Conservation (phyloP, 2,113 vertebrate species). For the Sylvietta virens region DNA sequence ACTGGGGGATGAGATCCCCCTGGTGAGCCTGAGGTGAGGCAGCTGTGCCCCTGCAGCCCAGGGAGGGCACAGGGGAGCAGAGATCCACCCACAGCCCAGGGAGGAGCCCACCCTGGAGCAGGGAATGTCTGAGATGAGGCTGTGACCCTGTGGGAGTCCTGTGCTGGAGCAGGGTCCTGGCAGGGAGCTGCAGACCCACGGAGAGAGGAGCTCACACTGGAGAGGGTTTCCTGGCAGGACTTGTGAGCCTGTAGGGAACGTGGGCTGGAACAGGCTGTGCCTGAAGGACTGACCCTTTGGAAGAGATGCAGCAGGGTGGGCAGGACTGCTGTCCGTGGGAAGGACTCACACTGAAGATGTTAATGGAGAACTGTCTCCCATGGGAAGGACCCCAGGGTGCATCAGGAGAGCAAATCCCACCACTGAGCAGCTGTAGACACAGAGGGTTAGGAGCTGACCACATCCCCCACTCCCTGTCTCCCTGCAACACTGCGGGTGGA, state of each 20-base stretch:
- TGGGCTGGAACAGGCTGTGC: background rate
- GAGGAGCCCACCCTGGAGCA: rapidly evolving
- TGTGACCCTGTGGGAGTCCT: background rate
- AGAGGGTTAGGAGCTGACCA: too few species aligned
- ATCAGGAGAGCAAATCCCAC: background rate
- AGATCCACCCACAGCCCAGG: background rate
- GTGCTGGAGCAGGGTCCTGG: background rate
- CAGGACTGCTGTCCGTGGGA: background rate
- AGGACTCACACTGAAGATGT: background rate
- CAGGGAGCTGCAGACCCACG: background rate
- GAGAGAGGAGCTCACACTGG: background rate
- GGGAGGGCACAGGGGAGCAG: background rate
- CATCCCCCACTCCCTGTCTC: too few species aligned
- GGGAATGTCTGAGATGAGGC: background rate
- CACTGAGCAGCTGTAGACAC: background rate
- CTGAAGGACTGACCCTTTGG: background rate
- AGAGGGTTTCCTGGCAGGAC: background rate
- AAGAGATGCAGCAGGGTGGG: rapidly evolving
- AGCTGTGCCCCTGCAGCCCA: background rate
- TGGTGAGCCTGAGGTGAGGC: background rate
- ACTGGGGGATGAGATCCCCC: rapidly evolving
- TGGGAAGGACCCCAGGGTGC: rapidly evolving
- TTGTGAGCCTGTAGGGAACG: too few species aligned
- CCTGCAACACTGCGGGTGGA: background rate
- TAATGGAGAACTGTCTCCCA: background rate